phyloP scores from a whole-genome alignment of 2,113 vertebrate species.

The Platichthys flesus region DNA sequence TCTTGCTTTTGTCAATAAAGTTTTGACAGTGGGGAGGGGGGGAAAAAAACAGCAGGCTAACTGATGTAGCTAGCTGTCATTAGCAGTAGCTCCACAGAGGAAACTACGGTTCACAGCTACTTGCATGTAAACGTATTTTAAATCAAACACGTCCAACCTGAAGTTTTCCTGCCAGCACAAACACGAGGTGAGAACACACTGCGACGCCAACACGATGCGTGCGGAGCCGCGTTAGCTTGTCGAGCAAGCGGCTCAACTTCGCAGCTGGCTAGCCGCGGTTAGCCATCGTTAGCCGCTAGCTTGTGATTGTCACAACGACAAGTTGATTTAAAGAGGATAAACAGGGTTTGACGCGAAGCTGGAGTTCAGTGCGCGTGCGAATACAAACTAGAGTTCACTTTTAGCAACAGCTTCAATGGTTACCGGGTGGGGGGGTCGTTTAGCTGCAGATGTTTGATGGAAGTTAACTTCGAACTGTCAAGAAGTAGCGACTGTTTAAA shows the following conservation, averaged over 20 bases:
- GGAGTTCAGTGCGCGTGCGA: neutral
- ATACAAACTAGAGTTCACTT: neutral
- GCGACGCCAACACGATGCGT: neutral
- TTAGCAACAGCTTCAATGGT: neutral
- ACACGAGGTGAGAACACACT: slow-evolving; percentile 52
- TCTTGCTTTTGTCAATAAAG: slow-evolving; percentile 55
- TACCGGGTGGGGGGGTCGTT: neutral
- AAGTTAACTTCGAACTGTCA: neutral
- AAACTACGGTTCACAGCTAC: slow-evolving; percentile 9
- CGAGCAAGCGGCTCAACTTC: slow-evolving; percentile 47
- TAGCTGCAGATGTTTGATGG: neutral
- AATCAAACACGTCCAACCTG: rapidly evolving
- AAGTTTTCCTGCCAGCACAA: slow-evolving; percentile 1
- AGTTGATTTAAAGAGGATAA: slow-evolving; percentile 14
- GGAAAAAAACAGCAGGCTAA: neutral
- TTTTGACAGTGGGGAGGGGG: neutral
- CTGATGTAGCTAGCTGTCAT: slow-evolving; percentile 24
- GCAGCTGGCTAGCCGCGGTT: slow-evolving; percentile 55
- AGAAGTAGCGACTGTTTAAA: neutral
- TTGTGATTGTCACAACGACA: slow-evolving; percentile 24
- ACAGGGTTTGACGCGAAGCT: neutral
- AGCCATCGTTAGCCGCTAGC: slow-evolving; percentile 57
- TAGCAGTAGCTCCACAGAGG: slow-evolving; percentile 27
- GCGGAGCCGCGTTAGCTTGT: slow-evolving; percentile 3
- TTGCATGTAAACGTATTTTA: neutral